A percentile compares a stretch with the other conserved stretches of the same genome.
Conservation (phyloP, 2,888 invertebrate genomes). For the Scaptomyza parva region DNA sequence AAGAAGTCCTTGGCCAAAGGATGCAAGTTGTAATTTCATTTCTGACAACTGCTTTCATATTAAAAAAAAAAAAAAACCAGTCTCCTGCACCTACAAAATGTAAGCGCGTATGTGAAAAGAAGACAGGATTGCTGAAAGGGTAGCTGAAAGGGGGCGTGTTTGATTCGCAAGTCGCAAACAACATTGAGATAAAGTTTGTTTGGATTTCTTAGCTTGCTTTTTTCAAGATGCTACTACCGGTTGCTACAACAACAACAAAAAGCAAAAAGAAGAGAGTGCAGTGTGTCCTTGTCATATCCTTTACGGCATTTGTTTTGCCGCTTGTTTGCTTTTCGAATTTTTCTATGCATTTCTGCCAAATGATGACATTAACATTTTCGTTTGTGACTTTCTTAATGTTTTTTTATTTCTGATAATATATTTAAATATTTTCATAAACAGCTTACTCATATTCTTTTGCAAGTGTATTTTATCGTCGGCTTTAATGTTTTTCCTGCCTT, state of each 20-base stretch:
- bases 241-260: slow-evolving; percentile 17
- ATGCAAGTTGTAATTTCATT: slow-evolving; percentile 81
- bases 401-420: background rate
- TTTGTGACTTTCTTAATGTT: background rate
- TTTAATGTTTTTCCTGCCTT: background rate
- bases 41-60: slow-evolving; percentile 57
- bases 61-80: too few relatives aligned
- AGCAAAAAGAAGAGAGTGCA: slow-evolving; percentile 19
- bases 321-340: slow-evolving; percentile 27
- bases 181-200: slow-evolving; percentile 78
- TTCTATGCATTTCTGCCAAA: background rate
- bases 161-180: slow-evolving; percentile 74
- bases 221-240: slow-evolving; percentile 35
- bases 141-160: slow-evolving; percentile 38
- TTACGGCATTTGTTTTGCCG: slow-evolving; percentile 70
- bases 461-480: slow-evolving; percentile 3
- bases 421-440: background rate
- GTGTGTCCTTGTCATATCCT: slow-evolving; percentile 60
- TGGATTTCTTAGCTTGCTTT: slow-evolving; percentile 64
- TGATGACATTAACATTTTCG: background rate
- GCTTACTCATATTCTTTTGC: background rate
- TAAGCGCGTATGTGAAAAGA: slow-evolving; percentile 17
- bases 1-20: slow-evolving; percentile 50
- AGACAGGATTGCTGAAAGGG: slow-evolving; percentile 1
- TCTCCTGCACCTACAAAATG: slow-evolving; percentile 17